Evolutionary conservation across 2,888 invertebrate genomes (phyloP).

Genomic region (Emmelina monodactyla): DNA sequence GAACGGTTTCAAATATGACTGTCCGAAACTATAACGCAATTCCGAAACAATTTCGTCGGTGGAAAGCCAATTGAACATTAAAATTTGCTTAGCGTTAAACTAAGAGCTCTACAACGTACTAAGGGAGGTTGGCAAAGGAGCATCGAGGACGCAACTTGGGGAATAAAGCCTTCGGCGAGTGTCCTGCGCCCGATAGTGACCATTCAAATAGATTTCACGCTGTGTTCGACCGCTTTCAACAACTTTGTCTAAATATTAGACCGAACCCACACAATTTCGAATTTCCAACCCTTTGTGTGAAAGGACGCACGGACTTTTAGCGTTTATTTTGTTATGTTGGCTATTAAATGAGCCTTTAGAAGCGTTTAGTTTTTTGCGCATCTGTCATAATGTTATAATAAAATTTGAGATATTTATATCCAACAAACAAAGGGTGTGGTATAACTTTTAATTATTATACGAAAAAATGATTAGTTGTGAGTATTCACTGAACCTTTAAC

Average conservation of each 20-base stretch:
- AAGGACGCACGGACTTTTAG: conserved; percentile 2
- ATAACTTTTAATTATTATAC: no score
- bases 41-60: not conserved
- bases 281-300: conserved; percentile 2
- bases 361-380: not conserved
- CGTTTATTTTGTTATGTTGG: not conserved
- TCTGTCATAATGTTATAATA: no score
- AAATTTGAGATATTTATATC: no score
- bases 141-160: conserved; percentile 50
- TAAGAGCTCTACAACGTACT: conserved; percentile 39
- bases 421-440: no score
- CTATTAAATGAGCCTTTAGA: not conserved
- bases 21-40: not conserved
- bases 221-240: conserved; percentile 40
- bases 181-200: conserved; percentile 58
- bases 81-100: conserved; percentile 58
- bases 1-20: not conserved
- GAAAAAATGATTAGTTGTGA: no score
- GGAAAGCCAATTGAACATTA: conserved; percentile 61
- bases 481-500: conserved; percentile 34
- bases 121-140: conserved; percentile 42
- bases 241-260: conserved; percentile 53
- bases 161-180: conserved; percentile 51
- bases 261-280: conserved; percentile 21
- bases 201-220: conserved; percentile 66